Base-by-base conservation (phyloP, 1,140 invertebrate genomes). In the Vanessa atalanta region DNA sequence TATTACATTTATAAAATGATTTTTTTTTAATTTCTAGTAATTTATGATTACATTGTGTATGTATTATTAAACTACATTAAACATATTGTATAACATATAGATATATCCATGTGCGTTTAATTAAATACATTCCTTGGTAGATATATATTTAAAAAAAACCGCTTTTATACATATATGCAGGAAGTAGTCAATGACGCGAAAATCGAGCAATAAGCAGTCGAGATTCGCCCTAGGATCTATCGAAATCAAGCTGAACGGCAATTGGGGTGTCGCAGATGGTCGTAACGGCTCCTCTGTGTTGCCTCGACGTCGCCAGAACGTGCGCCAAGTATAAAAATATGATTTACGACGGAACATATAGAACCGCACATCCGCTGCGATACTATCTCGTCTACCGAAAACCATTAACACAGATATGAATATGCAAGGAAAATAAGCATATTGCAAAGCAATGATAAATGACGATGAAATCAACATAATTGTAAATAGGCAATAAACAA, bases 241-340 rank as follows among this genome's bases (percentile, higher is more conserved):
- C 77, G 78, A 86, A 88, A 88, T 88, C 84, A 89, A 88, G 82
- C 84, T 80, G 79, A 84, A 79, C 78, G 77, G 80, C 83, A 72
- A 86, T 85, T 85, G 88, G 84, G 83, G 88, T 85, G 88, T 80
- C 86, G 77, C 90, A 90, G 88, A 89, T 90, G 88, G 83, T 76
- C 70, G 75, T 89, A 90, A 92, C 87, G 83, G 87, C 87, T 82
- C 77, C 70, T 79, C 81, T 73, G 57, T 73, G 75, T 72, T 82
- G 26, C 78, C 73, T 76, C 72, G 80, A 68, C 77, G 70, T 81
- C 75, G 76, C 77, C 76, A 68, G 77, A 87, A 81, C 81, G 85
- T 81, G 84, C 77, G 85, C 83, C 81, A 86, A 87, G 81, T 87
- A 86, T 86, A 89, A 90, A 89, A 88, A 88, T 87, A 85, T 87